Evolutionary conservation across 2,113 vertebrate genomes (phyloP).

Genomic region (Mormyrus iriodes): DNA sequence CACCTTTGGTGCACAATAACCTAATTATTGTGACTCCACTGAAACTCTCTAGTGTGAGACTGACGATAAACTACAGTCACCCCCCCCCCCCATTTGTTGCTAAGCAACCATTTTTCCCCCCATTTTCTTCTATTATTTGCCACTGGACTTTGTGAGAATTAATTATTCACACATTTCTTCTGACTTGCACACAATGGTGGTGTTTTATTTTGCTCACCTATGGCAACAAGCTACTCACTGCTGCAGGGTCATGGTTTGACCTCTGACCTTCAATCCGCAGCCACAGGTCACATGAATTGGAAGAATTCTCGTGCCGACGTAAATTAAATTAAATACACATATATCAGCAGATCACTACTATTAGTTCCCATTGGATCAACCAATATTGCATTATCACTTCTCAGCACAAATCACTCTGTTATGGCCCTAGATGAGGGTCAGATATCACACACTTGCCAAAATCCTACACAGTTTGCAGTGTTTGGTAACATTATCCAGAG

Average conservation of each 20-base stretch:
- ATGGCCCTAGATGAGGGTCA: not conserved
- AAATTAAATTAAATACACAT: not conserved
- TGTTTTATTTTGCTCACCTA: not conserved
- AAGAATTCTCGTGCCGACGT: not conserved
- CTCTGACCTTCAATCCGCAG: not conserved
- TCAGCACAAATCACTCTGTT: not conserved
- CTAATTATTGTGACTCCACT: not conserved
- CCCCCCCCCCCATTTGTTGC: not conserved
- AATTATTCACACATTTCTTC: not conserved
- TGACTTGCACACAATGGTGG: not conserved
- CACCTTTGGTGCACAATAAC: not conserved
- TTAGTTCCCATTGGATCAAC: not conserved
- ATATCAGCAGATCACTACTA: not conserved
- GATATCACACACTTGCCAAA: not conserved
- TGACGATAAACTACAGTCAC: not conserved
- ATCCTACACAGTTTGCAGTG: not conserved
- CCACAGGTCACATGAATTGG: not conserved
- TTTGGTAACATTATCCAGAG: not conserved
- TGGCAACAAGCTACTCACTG: not conserved
- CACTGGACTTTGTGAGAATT: not conserved
- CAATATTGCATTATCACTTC: not conserved
- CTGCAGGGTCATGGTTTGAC: not conserved
- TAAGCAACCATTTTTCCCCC: not conserved
- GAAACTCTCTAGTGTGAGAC: not conserved
- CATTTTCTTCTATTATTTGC: not conserved